Percentiles rank a stretch among this genome's conserved stretches.
phyloP scores from a whole-genome alignment of 2,797 vertebrate species.

The Numenius phaeopus region DNA sequence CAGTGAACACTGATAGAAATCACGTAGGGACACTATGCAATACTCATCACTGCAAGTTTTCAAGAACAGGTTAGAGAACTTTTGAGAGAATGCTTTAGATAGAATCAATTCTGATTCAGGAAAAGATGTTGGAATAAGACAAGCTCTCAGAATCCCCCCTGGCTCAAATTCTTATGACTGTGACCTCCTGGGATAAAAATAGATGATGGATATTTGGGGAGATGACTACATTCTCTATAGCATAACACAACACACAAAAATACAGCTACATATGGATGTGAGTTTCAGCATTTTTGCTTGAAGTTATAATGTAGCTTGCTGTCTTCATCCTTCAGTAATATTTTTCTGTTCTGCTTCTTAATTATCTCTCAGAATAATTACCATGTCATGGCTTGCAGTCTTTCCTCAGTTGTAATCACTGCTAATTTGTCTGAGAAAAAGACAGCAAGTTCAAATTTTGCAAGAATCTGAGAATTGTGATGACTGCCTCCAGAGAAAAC shows the following conservation, averaged over 20 bases:
- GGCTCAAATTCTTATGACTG: background rate
- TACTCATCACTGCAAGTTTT: background rate
- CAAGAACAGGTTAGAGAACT: background rate
- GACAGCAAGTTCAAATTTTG: background rate
- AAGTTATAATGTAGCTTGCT: background rate
- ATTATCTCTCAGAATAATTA: conserved; percentile 29
- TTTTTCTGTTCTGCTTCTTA: conserved; percentile 2
- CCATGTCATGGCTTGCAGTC: background rate
- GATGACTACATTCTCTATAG: background rate
- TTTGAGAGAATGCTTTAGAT: background rate
- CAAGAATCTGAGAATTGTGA: background rate
- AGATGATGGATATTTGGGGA: background rate
- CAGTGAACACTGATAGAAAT: background rate
- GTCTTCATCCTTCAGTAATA: background rate
- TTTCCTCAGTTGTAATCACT: background rate
- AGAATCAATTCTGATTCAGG: background rate
- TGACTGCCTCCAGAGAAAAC: background rate
- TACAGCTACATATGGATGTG: fast-evolving
- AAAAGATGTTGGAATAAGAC: background rate
- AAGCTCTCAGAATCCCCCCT: background rate
- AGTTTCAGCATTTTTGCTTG: background rate
- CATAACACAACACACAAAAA: background rate
- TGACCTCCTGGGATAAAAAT: background rate
- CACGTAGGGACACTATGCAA: no score
- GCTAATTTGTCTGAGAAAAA: conserved; percentile 31